These are phyloP conservation scores for Sternotherus odoratus DNA, from an alignment of 2,797 vertebrate species.

Conservation along the genomic window DNA sequence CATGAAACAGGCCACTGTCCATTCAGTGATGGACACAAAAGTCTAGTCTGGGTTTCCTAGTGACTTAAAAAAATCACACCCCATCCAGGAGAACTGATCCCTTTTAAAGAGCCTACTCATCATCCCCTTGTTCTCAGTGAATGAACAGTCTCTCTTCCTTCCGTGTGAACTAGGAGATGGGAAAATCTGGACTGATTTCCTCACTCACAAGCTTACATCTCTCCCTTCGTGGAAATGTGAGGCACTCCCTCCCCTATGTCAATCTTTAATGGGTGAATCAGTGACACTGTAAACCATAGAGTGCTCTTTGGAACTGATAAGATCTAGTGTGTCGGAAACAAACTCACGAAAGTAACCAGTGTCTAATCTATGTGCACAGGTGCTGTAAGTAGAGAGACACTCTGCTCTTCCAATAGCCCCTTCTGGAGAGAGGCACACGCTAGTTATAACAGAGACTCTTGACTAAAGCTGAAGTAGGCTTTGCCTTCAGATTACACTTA, in stretches of 20 bases:
- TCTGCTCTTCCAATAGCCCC: neutral
- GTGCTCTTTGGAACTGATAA: neutral
- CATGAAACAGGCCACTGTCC: neutral
- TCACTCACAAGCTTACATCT: neutral
- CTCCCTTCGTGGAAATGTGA: neutral
- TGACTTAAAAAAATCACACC: neutral
- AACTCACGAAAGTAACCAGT: neutral
- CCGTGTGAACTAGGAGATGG: neutral
- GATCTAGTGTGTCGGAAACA: neutral
- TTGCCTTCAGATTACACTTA: neutral
- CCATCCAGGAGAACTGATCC: neutral
- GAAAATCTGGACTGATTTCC: constrained; percentile 14
- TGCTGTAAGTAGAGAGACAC: neutral
- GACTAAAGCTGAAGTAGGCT: neutral
- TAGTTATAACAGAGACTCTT: neutral
- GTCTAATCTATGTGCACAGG: neutral
- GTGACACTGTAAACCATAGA: neutral
- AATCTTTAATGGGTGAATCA: neutral
- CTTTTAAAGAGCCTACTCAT: neutral
- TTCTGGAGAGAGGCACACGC: neutral
- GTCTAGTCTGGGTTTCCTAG: neutral
- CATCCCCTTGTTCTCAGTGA: neutral
- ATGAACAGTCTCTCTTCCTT: constrained; percentile 2
- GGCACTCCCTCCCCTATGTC: neutral
- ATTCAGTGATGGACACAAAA: neutral